phyloP scores from a whole-genome alignment of 2,888 invertebrate genomes.

The Hipparchia sbordonii region DNA sequence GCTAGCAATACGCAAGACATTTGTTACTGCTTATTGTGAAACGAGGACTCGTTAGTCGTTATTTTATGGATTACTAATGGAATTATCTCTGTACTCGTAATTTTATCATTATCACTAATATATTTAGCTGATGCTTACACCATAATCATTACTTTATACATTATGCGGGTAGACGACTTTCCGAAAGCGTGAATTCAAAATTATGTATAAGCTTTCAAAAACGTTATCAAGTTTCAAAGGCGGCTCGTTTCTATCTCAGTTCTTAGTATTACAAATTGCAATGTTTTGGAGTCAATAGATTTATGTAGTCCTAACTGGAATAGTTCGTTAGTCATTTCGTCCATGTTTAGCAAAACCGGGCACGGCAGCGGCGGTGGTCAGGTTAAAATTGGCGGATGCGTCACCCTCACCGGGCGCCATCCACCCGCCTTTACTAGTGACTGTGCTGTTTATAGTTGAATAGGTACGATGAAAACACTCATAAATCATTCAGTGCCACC shows the following conservation, averaged over 20 bases:
- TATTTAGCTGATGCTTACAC: too few species aligned
- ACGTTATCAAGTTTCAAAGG: background rate
- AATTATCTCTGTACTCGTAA: background rate
- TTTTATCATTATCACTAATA: too few species aligned
- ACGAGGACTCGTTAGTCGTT: too few species aligned
- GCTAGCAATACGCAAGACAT: background rate
- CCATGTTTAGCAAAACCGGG: constrained; percentile 61
- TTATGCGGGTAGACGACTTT: too few species aligned
- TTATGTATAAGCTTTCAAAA: background rate
- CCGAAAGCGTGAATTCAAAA: background rate
- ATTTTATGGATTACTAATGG: background rate
- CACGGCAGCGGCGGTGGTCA: constrained; percentile 45
- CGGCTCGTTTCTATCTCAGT: background rate
- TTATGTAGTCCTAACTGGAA: constrained; percentile 28
- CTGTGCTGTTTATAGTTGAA: constrained; percentile 19
- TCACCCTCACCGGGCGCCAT: constrained; percentile 56
- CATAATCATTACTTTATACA: too few species aligned
- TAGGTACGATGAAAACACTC: constrained; percentile 23
- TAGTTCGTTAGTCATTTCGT: constrained; percentile 60
- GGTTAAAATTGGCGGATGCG: constrained; percentile 64
- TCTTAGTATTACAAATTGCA: background rate
- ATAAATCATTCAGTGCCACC: constrained; percentile 39
- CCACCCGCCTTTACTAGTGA: constrained; percentile 54
- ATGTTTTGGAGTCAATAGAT: constrained; percentile 3
- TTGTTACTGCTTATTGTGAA: background rate